Percentiles rank a stretch among this genome's conserved stretches.
Evolutionary conservation across 2,113 vertebrate genomes (phyloP).

Genomic region (Hippocampus comes): DNA sequence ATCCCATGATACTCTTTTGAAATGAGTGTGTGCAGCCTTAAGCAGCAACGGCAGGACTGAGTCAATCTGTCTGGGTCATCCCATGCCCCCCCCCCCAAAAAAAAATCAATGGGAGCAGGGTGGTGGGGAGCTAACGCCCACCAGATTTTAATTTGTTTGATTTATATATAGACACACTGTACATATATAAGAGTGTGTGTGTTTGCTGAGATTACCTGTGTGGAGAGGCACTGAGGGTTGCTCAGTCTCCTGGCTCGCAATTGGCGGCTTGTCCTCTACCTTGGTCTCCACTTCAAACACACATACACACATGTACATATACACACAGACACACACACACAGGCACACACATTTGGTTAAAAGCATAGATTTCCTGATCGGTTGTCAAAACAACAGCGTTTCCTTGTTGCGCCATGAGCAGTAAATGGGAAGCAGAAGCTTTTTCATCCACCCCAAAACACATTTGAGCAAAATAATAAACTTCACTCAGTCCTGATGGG

Average conservation of each 20-base stretch:
- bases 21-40: not conserved
- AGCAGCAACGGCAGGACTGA: not conserved
- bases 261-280: conserved; percentile 64
- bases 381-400: conserved; percentile 40
- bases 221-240: conserved; percentile 65
- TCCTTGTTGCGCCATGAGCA: conserved; percentile 44
- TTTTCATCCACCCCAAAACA: conserved; percentile 49
- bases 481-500: conserved; percentile 33
- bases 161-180: no score
- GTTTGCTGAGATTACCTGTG: conserved; percentile 68
- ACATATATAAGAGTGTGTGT: not conserved
- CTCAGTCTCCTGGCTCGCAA: conserved; percentile 63
- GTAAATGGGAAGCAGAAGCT: conserved; percentile 42
- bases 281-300: conserved; percentile 64
- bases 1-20: not conserved
- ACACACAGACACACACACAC: no score
- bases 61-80: no score
- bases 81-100: no score
- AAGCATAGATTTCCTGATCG: not conserved
- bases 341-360: conserved; percentile 16
- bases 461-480: conserved; percentile 41
- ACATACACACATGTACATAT: conserved; percentile 18
- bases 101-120: no score
- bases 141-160: no score
- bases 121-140: no score